Conservation (phyloP, 2,113 vertebrate genomes). For the Chloropsis cyanopogon region DNA sequence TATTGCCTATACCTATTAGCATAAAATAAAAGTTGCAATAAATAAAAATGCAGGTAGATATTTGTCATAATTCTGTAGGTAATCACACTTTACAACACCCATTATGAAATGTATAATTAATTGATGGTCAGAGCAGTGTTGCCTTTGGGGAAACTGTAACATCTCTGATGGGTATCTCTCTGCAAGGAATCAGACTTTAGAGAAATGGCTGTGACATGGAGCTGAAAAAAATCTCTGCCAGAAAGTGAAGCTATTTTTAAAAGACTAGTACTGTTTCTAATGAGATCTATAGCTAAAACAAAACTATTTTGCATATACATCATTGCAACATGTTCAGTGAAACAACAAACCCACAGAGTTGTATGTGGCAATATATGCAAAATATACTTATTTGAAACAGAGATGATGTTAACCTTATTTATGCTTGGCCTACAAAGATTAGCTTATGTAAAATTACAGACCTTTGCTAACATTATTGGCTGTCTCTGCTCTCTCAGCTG, state of each 20-base stretch:
- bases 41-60: not conserved
- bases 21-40: not conserved
- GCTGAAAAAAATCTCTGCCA: not conserved
- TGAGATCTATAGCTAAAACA: not conserved
- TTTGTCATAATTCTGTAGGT: not conserved
- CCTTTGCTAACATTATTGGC: constrained; percentile 69
- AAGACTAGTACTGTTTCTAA: not conserved
- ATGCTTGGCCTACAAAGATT: not conserved
- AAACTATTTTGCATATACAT: not conserved
- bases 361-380: not conserved
- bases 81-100: not conserved
- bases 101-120: not conserved
- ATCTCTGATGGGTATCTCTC: not conserved
- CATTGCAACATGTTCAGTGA: not conserved
- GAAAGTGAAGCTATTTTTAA: not conserved
- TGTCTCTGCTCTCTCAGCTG: constrained; percentile 52
- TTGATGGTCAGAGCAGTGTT: not conserved
- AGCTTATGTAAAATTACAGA: constrained; percentile 22
- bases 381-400: not conserved
- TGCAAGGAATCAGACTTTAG: not conserved
- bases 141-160: not conserved
- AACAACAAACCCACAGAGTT: not conserved
- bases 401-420: not conserved
- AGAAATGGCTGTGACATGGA: not conserved
- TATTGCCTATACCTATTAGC: not conserved